phyloP scores from a whole-genome alignment of 2,888 invertebrate species.

The Agonopterix heracliana region DNA sequence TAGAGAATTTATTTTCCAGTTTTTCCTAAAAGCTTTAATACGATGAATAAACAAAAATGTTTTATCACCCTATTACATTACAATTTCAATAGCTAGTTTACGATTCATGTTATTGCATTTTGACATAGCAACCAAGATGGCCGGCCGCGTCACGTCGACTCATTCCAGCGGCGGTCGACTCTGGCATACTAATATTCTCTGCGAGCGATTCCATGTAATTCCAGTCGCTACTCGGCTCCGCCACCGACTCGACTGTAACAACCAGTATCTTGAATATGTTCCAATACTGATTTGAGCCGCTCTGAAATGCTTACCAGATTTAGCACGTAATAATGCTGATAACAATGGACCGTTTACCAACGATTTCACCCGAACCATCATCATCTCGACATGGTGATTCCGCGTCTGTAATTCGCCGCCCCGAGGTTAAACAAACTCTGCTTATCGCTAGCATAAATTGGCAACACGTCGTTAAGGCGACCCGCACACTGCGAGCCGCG shows the following conservation, averaged over 20 bases:
- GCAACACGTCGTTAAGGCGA: slow-evolving; percentile 74
- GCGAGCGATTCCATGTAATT: slow-evolving; percentile 65
- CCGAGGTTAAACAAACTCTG: slow-evolving; percentile 67
- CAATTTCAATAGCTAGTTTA: slow-evolving; percentile 17
- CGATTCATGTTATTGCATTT: slow-evolving; percentile 50
- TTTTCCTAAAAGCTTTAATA: neutral
- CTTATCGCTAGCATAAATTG: slow-evolving; percentile 74
- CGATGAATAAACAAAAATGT: slow-evolving; percentile 3
- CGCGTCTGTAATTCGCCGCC: slow-evolving; percentile 52
- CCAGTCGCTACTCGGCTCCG: slow-evolving; percentile 44
- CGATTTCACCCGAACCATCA: neutral
- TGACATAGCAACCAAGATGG: slow-evolving; percentile 49
- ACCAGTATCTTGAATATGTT: slow-evolving; percentile 68
- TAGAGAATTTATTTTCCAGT: neutral
- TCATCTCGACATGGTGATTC: slow-evolving; percentile 43
- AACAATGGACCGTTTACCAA: neutral
- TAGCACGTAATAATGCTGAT: neutral
- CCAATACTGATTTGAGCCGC: slow-evolving; percentile 30
- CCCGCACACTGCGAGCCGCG: slow-evolving; percentile 51
- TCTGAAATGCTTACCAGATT: slow-evolving; percentile 23
- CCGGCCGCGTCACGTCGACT: slow-evolving; percentile 58
- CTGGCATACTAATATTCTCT: slow-evolving; percentile 68
- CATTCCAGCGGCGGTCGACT: slow-evolving; percentile 64
- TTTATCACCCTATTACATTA: slow-evolving; percentile 5
- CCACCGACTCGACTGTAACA: slow-evolving; percentile 49